A percentile compares a stretch with the other conserved stretches of the same genome.
phyloP scores from a whole-genome alignment of 92 coral and sea anemone genomes.

The Virgularia gustaviana region DNA sequence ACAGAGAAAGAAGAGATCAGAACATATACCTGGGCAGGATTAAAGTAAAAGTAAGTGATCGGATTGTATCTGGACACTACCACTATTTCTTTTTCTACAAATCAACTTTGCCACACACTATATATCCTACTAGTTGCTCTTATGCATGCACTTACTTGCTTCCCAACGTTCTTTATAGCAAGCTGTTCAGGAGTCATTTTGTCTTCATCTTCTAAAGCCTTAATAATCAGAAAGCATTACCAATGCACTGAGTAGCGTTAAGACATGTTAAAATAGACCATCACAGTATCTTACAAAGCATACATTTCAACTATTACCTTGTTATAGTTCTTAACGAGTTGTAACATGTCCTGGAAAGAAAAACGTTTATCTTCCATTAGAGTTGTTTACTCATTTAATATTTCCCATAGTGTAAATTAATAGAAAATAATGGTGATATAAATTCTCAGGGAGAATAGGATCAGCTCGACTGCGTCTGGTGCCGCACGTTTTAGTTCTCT shows the following conservation, averaged over 20 bases:
- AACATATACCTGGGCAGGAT: too few species aligned
- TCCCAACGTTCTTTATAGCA: slow-evolving; percentile 95
- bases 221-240: background rate
- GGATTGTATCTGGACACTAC: too few species aligned
- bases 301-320: slow-evolving; percentile 53
- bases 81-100: too few species aligned
- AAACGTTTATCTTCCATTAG: background rate
- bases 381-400: too few species aligned
- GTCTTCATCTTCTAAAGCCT: slow-evolving; percentile 96
- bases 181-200: slow-evolving; percentile 92
- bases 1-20: too few species aligned
- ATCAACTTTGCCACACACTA: background rate
- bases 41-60: too few species aligned
- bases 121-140: background rate
- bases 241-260: background rate
- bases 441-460: too few species aligned
- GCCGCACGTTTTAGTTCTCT: too few species aligned
- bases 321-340: slow-evolving; percentile 89
- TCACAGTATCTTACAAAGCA: too few species aligned
- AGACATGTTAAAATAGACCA: background rate
- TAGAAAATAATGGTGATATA: too few species aligned
- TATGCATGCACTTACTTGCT: slow-evolving; percentile 79
- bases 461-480: too few species aligned
- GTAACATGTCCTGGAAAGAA: slow-evolving; percentile 75
- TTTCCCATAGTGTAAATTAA: too few species aligned